phyloP scores from a whole-genome alignment of 1,140 invertebrate genomes.

The Chironomus striatipennis region DNA sequence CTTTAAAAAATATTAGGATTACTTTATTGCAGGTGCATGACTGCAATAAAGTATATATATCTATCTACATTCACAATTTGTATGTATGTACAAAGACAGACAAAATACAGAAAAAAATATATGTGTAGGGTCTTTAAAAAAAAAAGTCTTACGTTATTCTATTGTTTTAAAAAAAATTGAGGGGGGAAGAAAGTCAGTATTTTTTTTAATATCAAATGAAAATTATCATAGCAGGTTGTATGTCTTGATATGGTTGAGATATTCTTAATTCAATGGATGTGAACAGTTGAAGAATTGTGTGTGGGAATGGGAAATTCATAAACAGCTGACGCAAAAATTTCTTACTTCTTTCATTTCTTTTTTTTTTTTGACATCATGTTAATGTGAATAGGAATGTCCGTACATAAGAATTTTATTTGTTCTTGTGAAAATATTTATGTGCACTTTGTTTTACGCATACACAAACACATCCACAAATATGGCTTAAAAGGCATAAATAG shows the following conservation, averaged over 20 bases:
- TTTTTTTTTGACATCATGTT: neutral
- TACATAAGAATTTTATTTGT: neutral
- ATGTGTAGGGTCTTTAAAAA: neutral
- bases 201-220: neutral
- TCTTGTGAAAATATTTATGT: neutral
- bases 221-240: neutral
- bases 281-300: neutral
- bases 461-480: neutral
- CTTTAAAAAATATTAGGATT: neutral
- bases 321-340: neutral
- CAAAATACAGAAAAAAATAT: neutral
- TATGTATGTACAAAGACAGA: neutral
- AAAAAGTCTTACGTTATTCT: neutral
- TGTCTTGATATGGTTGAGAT: neutral
- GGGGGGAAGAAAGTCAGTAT: neutral
- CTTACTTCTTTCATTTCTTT: no score
- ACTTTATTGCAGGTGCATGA: neutral
- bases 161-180: neutral
- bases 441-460: neutral
- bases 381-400: neutral
- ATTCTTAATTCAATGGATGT: neutral
- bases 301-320: slow-evolving; percentile 7
- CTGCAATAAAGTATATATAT: neutral
- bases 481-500: neutral
- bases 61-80: neutral